phyloP scores from a whole-genome alignment of 92 coral and sea anemone genomes.

The Isaurus tuberculatus region DNA sequence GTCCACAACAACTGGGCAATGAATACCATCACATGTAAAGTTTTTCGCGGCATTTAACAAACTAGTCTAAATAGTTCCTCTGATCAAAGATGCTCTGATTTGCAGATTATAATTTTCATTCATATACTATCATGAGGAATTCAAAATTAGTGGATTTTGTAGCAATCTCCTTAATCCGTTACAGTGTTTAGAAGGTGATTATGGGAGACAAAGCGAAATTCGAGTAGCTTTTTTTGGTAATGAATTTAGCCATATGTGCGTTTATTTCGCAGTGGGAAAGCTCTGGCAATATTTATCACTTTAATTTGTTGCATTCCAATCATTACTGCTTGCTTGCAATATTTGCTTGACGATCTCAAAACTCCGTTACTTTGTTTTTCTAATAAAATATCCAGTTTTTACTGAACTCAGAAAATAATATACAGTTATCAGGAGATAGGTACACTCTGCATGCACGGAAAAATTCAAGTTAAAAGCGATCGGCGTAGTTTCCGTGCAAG shows the following conservation, averaged over 20 bases:
- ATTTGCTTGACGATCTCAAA: neutral
- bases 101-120: neutral
- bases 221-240: conserved; percentile 28
- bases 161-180: neutral
- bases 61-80: neutral
- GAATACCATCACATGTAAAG: neutral
- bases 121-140: conserved; percentile 11
- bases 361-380: neutral
- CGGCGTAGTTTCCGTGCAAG: too few species aligned
- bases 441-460: too few species aligned
- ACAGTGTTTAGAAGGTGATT: neutral
- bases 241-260: neutral
- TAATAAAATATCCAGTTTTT: neutral
- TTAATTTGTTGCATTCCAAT: neutral
- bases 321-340: neutral
- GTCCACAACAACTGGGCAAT: neutral
- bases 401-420: too few species aligned
- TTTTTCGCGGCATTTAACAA: neutral
- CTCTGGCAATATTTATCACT: neutral
- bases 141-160: conserved; percentile 1
- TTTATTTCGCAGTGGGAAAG: neutral
- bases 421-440: too few species aligned
- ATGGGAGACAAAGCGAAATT: neutral
- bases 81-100: too few species aligned
- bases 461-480: too few species aligned